phyloP scores from a whole-genome alignment of 2,888 invertebrate genomes.

The Callyntrura sp. region DNA sequence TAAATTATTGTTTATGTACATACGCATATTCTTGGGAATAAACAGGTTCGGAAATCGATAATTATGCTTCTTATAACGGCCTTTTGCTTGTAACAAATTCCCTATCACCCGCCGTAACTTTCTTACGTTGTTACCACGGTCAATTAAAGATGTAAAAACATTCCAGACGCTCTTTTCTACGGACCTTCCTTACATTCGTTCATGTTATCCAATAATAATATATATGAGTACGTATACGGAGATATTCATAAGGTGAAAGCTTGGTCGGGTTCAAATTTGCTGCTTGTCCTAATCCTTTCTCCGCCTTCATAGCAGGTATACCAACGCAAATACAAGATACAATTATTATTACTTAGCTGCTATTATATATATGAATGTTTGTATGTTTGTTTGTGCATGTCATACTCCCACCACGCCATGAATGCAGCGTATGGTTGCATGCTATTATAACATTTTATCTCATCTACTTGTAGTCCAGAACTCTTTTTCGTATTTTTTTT shows the following conservation, averaged over 20 bases:
- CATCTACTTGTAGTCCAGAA: not conserved
- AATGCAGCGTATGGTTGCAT: not conserved
- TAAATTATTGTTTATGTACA: no score
- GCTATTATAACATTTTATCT: slow-evolving; percentile 32
- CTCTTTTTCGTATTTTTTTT: not conserved
- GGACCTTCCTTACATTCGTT: no score
- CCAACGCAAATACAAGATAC: slow-evolving; percentile 27
- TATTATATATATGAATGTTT: not conserved
- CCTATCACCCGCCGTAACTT: no score
- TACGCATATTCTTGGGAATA: no score
- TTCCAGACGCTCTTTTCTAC: not conserved
- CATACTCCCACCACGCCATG: not conserved
- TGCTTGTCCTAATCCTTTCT: not conserved
- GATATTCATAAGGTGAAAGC: not conserved
- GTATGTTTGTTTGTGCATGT: slow-evolving; percentile 10
- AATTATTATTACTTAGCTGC: slow-evolving; percentile 32
- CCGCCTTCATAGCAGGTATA: not conserved
- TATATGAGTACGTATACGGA: no score
- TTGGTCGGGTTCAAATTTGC: not conserved
- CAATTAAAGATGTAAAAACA: not conserved
- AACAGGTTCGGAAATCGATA: no score
- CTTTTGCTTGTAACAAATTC: no score
- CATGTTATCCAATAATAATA: no score
- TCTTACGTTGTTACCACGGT: not conserved
- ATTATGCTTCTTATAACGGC: no score